Conservation (phyloP, 2,797 vertebrate species). For the Hyperoplus lanceolatus region DNA sequence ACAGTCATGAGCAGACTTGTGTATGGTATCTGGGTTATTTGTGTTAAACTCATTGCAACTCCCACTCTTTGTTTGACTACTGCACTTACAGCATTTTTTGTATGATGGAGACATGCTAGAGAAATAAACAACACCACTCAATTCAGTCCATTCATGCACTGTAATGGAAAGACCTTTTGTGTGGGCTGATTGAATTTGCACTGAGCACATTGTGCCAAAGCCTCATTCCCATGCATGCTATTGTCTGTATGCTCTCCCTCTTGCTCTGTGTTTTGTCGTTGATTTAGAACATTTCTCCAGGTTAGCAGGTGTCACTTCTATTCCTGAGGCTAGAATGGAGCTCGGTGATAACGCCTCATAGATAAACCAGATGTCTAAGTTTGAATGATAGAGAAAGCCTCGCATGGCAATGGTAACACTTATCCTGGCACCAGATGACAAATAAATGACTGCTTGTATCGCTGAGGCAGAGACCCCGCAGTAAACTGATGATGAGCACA, state of each 20-base stretch:
- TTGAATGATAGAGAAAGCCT: constrained; percentile 74
- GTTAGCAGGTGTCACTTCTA: constrained; percentile 82
- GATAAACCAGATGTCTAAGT: constrained; percentile 77
- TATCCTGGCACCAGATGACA: constrained; percentile 79
- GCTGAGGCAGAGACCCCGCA: constrained; percentile 60
- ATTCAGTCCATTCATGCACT: constrained; percentile 71
- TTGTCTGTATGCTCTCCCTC: constrained; percentile 62
- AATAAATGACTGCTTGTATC: constrained; percentile 75
- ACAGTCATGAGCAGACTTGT: constrained; percentile 27
- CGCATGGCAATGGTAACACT: constrained; percentile 74
- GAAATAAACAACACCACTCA: constrained; percentile 70
- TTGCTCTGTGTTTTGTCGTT: constrained; percentile 49
- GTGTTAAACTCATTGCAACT: constrained; percentile 61
- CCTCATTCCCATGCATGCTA: constrained; percentile 67
- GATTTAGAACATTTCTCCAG: constrained; percentile 75
- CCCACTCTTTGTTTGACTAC: constrained; percentile 60
- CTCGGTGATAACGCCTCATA: constrained; percentile 63
- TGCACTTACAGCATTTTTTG: constrained; percentile 59
- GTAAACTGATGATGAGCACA: constrained; percentile 71
- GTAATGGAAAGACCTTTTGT: constrained; percentile 71
- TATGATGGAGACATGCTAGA: constrained; percentile 69
- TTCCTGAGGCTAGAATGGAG: constrained; percentile 63
- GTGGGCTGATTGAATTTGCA: constrained; percentile 77
- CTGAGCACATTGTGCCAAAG: constrained; percentile 65
- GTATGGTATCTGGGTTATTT: constrained; percentile 53